These are phyloP conservation scores for Alectura lathami DNA, from an alignment of 2,113 vertebrate species.

Conservation along the genomic window DNA sequence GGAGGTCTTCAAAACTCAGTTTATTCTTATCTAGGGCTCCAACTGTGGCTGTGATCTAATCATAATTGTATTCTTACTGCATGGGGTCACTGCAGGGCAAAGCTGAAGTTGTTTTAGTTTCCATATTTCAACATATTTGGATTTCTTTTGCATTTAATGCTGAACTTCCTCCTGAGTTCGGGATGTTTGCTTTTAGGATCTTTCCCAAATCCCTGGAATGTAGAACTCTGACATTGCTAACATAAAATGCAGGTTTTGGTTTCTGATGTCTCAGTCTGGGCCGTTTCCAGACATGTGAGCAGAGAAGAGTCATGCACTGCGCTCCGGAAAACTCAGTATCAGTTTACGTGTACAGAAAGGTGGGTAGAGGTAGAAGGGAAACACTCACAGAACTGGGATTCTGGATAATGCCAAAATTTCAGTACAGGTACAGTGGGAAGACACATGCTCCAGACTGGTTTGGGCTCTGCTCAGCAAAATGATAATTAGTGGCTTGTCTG, in stretches of 20 bases:
- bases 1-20: background rate
- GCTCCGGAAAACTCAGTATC: background rate
- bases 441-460: background rate
- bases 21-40: conserved; percentile 5
- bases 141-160: conserved; percentile 12
- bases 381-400: background rate
- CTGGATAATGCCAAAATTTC: background rate
- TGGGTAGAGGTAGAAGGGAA: background rate
- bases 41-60: background rate
- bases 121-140: conserved; percentile 28
- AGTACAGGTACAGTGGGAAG: background rate
- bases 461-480: background rate
- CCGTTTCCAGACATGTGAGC: background rate
- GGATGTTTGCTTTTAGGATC: conserved; percentile 34
- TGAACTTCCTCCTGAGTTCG: conserved; percentile 27
- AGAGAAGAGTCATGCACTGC: background rate
- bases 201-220: conserved; percentile 4
- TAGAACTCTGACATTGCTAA: background rate
- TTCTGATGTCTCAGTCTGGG: background rate
- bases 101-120: conserved; percentile 16
- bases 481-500: background rate
- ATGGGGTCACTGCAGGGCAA: conserved; percentile 1
- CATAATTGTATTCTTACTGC: conserved; percentile 2
- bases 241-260: background rate
- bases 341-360: background rate